Percentiles rank a stretch among this genome's conserved stretches.
Evolutionary conservation across 2,888 invertebrate species (phyloP).

Genomic region (Hipparchia sbordonii): DNA sequence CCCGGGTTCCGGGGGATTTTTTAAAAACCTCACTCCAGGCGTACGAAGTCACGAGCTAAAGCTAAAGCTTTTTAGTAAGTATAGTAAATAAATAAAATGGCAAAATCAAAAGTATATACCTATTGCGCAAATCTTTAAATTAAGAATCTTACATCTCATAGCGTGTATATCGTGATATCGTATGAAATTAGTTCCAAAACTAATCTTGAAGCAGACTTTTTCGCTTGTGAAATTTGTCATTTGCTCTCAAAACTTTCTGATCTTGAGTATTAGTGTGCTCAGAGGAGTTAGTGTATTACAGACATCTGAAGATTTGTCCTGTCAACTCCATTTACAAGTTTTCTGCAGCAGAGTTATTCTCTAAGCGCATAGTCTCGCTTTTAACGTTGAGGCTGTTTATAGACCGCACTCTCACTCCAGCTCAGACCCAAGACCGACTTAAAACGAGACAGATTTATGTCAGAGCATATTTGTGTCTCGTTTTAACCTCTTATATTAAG

Average conservation of each 20-base stretch:
- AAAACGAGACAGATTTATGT: no score
- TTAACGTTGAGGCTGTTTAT: not conserved
- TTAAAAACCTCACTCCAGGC: no score
- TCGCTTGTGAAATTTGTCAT: conserved; percentile 59
- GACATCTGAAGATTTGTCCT: conserved; percentile 51
- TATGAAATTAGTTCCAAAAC: conserved; percentile 30
- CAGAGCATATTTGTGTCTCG: no score
- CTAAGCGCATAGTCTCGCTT: not conserved
- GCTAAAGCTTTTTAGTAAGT: no score
- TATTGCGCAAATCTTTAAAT: not conserved
- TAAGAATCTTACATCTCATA: conserved; percentile 4
- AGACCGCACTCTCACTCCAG: no score
- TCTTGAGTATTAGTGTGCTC: conserved; percentile 45
- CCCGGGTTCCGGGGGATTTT: no score
- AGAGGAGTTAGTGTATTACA: conserved; percentile 43
- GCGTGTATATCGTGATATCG: not conserved
- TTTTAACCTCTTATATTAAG: no score
- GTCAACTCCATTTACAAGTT: conserved; percentile 68
- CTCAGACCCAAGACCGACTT: no score
- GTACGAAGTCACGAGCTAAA: no score
- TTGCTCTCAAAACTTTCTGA: conserved; percentile 51
- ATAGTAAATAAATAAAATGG: not conserved
- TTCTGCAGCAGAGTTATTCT: conserved; percentile 27
- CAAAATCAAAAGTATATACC: not conserved
- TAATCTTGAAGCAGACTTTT: conserved; percentile 46